A percentile compares a stretch with the other conserved stretches of the same genome.
Conservation (phyloP, 2,888 invertebrate species). For the Mermis nigrescens region DNA sequence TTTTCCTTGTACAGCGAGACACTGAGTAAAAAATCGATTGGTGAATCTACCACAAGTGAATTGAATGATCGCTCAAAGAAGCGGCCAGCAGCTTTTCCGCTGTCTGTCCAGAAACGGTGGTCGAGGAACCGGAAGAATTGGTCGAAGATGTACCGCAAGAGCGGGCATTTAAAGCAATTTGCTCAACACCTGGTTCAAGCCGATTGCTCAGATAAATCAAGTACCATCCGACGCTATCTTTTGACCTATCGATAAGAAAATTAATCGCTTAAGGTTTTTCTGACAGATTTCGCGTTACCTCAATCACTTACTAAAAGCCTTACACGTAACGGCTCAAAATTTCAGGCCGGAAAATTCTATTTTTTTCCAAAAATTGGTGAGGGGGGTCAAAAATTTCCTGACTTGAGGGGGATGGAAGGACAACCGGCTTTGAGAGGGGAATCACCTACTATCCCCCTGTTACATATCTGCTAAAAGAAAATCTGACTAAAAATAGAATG, state of each 20-base stretch:
- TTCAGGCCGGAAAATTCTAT: no score
- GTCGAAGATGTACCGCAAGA: constrained; percentile 26
- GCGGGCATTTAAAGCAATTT: constrained; percentile 64
- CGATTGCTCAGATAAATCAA: constrained; percentile 78
- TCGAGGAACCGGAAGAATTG: not conserved
- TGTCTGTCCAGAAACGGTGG: not conserved
- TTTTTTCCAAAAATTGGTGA: no score
- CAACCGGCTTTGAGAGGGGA: no score
- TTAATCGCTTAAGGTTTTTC: no score
- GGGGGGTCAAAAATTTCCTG: no score
- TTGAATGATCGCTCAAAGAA: constrained; percentile 17
- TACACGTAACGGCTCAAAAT: not conserved
- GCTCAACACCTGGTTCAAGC: constrained; percentile 66
- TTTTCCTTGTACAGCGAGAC: no score
- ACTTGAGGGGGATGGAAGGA: no score
- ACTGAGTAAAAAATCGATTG: no score
- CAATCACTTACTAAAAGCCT: not conserved
- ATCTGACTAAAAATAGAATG: no score
- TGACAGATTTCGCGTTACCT: no score
- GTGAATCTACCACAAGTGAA: constrained; percentile 53
- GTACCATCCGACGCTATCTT: constrained; percentile 91
- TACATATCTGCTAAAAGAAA: no score
- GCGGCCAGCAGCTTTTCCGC: constrained; percentile 25
- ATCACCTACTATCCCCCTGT: no score
- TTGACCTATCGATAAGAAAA: constrained; percentile 45